Evolutionary conservation across 2,888 invertebrate species (phyloP).

Genomic region (Orthosia gracilis): DNA sequence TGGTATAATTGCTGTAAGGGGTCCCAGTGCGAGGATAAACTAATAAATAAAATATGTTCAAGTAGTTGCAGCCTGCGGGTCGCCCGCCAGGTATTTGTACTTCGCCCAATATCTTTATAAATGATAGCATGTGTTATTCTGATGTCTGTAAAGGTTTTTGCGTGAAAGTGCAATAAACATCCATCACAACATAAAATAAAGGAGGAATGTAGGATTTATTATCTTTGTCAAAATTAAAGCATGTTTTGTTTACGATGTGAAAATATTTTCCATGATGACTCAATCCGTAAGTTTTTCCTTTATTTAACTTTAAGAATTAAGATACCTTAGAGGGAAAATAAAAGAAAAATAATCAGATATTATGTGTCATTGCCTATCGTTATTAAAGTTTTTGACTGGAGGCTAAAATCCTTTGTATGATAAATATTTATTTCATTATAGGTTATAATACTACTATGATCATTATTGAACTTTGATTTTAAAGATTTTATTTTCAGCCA

Average conservation of each 20-base stretch:
- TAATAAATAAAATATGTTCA: no score
- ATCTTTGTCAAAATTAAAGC: no score
- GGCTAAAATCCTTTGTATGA: neutral
- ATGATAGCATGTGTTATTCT: no score
- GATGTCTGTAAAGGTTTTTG: no score
- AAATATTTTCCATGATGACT: neutral
- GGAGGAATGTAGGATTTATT: no score
- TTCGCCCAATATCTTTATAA: no score
- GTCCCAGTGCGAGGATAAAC: no score
- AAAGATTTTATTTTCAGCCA: neutral
- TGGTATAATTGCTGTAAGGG: no score
- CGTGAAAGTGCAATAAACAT: no score
- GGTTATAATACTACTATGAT: conserved; percentile 7
- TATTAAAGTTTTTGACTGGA: conserved; percentile 46
- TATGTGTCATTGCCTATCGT: conserved; percentile 33
- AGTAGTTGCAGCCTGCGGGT: no score
- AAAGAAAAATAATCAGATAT: conserved; percentile 30
- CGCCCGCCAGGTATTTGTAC: no score
- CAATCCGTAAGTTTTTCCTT: conserved; percentile 2
- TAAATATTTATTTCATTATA: neutral
- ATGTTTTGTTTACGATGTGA: neutral
- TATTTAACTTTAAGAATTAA: neutral
- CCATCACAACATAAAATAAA: no score
- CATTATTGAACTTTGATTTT: neutral
- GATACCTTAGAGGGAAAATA: conserved; percentile 34